Evolutionary conservation across 2,113 vertebrate genomes (phyloP).

Genomic region (Paradisaea rubra): DNA sequence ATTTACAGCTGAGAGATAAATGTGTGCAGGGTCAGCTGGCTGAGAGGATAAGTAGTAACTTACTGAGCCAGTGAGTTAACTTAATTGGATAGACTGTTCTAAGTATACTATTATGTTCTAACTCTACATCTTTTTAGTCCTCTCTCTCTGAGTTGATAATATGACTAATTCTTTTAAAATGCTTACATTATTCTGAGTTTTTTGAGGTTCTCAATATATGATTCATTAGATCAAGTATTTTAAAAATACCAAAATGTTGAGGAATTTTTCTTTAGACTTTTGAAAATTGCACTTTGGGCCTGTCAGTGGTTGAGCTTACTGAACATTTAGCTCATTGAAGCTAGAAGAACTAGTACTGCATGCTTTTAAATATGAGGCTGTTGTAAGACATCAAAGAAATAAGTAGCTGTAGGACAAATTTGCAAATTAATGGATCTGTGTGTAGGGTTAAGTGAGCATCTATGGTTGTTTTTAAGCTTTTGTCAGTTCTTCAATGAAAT

Average conservation of each 20-base stretch:
- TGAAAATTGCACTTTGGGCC: not conserved
- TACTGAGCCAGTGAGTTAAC: conserved; percentile 3
- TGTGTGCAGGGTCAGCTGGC: not conserved
- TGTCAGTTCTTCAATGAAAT: not conserved
- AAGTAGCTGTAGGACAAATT: not conserved
- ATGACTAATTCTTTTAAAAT: not conserved
- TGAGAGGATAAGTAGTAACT: conserved; percentile 9
- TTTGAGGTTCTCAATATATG: not conserved
- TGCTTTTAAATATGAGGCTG: not conserved
- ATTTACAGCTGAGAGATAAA: not conserved
- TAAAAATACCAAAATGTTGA: not conserved
- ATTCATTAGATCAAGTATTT: not conserved
- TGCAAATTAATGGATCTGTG: not conserved
- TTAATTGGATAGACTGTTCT: conserved; percentile 37
- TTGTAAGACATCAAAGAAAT: not conserved
- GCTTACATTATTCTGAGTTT: not conserved
- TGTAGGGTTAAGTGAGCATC: not conserved
- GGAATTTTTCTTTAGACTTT: not conserved
- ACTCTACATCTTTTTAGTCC: conserved; percentile 45
- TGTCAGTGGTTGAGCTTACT: not conserved
- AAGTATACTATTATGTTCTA: conserved; percentile 3
- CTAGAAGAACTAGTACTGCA: not conserved
- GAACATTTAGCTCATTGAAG: not conserved
- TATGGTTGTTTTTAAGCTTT: not conserved
- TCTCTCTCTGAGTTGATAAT: not conserved